Base-by-base conservation (phyloP, 2,797 vertebrate genomes). In the Muscicapa striata region DNA sequence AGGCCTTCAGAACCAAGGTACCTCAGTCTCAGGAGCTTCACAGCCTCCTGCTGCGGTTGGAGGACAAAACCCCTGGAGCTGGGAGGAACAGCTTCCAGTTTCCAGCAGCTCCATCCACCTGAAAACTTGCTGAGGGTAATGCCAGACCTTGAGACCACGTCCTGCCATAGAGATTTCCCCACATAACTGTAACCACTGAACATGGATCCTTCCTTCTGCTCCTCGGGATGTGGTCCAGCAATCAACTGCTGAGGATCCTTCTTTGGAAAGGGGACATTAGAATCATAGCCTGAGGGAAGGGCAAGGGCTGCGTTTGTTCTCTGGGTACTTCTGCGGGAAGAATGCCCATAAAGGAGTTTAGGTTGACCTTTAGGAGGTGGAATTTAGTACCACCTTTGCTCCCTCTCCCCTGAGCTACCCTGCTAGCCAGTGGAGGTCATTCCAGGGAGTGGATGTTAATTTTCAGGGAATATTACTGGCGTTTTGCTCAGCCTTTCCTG, bases 111-210 rank as follows among this genome's bases (percentile, higher is more conserved):
- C 5, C 1, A 58, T 32, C 23, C 40, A 34, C n/a, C 46, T 40
- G 68, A 38, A 88, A 81, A 34, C 34, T 48, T 57, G 14, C 27
- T 0, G 1, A 76, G 36, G 13, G 36, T 66, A 58, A 76, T 51
- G 15, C 40, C 7, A 12, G 75, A 27, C 36, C 49, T 75, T 7
- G 27, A 38, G 64, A 49, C 14, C 43, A 43, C 59, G 19, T 54
- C 59, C n/a, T 54, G 75, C 36, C 54, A 1, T 2, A n/a, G 68
- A n/a, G 14, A 32, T 62, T 55, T 32, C 40, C 9, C 10, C 14
- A 15, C 1, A 0, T n/a, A 38, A 64, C 12, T 11, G 3, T 52
- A 36, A 34, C 63, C 3, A 4, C 1, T 66, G 78, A 36, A 81
- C 55, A 46, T 1, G 3, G 43, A 24, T 72, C 51, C 32, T 48